These are phyloP conservation scores for Phylloscopus trochilus DNA, from an alignment of 2,113 vertebrate species.

Conservation along the genomic window DNA sequence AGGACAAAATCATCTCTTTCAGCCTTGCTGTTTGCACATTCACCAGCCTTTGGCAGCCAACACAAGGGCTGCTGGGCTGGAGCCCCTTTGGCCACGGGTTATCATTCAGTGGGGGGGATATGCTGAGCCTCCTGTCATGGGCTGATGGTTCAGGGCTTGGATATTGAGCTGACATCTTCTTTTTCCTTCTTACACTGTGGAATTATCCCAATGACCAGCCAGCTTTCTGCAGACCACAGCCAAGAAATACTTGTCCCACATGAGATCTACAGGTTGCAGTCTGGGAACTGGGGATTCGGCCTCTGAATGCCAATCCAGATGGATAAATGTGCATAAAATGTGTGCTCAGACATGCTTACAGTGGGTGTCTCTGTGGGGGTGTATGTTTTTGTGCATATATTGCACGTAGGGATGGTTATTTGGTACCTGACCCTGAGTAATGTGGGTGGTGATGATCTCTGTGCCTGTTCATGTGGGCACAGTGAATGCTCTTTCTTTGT, in stretches of 20 bases:
- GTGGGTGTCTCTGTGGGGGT: not conserved
- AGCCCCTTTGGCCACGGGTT: not conserved
- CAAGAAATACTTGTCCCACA: not conserved
- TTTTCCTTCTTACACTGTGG: not conserved
- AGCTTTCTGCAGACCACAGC: not conserved
- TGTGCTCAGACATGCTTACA: not conserved
- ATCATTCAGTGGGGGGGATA: not conserved
- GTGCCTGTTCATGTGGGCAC: not conserved
- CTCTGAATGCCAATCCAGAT: not conserved
- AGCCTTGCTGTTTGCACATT: not conserved
- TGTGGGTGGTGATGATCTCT: not conserved
- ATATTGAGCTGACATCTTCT: not conserved
- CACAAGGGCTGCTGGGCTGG: not conserved
- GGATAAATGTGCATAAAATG: not conserved
- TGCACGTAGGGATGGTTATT: not conserved
- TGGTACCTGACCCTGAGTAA: accelerated
- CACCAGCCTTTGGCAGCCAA: not conserved
- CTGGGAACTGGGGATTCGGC: not conserved
- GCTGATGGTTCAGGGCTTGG: not conserved
- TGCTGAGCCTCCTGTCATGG: not conserved
- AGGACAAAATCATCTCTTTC: not conserved
- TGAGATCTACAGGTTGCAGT: not conserved
- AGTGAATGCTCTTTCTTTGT: not conserved
- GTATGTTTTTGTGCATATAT: not conserved
- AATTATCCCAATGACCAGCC: not conserved